Conservation (phyloP, 2,113 vertebrate species). For the Cyanoderma ruficeps region DNA sequence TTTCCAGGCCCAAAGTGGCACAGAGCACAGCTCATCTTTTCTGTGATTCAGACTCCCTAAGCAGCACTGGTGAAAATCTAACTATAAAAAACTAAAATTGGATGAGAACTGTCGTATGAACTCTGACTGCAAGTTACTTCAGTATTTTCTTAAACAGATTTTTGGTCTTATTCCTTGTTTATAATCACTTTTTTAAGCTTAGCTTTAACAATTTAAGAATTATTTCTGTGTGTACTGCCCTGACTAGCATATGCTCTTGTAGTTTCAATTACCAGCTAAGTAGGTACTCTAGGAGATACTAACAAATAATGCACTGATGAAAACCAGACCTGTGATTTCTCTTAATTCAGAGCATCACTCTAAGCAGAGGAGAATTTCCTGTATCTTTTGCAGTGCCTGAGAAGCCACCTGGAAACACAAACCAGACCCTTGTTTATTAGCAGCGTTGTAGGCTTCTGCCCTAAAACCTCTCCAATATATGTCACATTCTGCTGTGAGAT, state of each 20-base stretch:
- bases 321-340: neutral
- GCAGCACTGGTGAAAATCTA: neutral
- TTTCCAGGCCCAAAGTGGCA: neutral
- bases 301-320: neutral
- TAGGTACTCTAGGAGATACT: neutral
- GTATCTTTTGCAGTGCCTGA: neutral
- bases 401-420: neutral
- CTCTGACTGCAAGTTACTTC: neutral
- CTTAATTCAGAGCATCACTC: neutral
- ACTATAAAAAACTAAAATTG: neutral
- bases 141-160: neutral
- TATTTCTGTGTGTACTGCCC: neutral
- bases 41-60: neutral
- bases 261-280: neutral
- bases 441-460: neutral
- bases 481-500: neutral
- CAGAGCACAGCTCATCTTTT: neutral
- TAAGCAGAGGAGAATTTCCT: neutral
- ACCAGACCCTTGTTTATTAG: neutral
- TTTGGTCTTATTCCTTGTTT: neutral
- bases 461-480: neutral
- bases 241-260: neutral
- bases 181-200: neutral
- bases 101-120: neutral
- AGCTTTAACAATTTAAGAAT: neutral